Evolutionary conservation across 2,888 invertebrate species (phyloP), one percentile per base, ranked within the genome.

Genomic region (Metopia argyrocephala): DNA sequence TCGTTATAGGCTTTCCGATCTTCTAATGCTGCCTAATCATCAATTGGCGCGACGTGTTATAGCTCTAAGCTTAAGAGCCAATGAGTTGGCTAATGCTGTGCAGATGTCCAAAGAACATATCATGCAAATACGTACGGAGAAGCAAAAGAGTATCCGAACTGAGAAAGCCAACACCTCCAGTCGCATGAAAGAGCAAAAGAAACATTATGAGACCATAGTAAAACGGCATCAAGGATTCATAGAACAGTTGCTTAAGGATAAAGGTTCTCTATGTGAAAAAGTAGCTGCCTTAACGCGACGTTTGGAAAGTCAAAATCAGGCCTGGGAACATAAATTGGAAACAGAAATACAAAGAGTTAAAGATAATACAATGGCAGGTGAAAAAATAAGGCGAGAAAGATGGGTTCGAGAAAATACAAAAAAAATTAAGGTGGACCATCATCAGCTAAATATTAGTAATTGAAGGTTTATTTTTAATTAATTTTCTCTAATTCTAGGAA

Each of bases 391-490:
- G 9, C 91, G 94, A 25, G 96, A 96, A 86, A 93, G 94, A 66
- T 96, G 96, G 96, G 94, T 96, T 52, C 94, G 95, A 65, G 93
- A 93, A 74, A 96, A 96, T 89, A 96, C 96, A 3, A 94, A 95
- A 86, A 96, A 96, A 91, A 96, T 96, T 69, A 95, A 96, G 92
- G 95, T 95, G 85, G 27, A 66, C 27, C 9, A 3, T n/a, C 23
- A 2, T 15, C 9, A 50, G 12, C 2, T n/a, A 6, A 28, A 9
- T 27, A 25, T 20, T 7, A 3, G 12, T n/a, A n/a, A n/a, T n/a
- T n/a, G n/a, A n/a, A n/a, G n/a, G n/a, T n/a, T n/a, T n/a, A n/a
- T n/a, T n/a, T n/a, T n/a, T n/a, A n/a, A n/a, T n/a, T n/a, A n/a
- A n/a, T n/a, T n/a, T n/a, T 59, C 28, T 23, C 23, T 21, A 54